A percentile compares a stretch with the other conserved stretches of the same genome.
phyloP scores from a whole-genome alignment of 1,140 invertebrate genomes.

The Drosophila asahinai region DNA sequence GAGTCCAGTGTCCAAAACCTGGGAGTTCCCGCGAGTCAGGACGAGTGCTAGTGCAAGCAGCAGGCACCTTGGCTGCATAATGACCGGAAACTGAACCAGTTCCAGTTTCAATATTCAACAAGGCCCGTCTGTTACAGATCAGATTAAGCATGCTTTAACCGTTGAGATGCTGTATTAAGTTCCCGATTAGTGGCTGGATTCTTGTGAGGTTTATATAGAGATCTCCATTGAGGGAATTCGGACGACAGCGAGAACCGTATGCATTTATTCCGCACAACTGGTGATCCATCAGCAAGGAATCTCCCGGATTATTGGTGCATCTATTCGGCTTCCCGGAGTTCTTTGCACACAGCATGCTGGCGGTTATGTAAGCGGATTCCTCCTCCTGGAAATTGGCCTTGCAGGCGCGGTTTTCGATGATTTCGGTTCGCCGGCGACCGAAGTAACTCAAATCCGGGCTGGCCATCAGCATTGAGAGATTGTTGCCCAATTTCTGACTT shows the following conservation, averaged over 20 bases:
- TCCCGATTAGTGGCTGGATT: constrained; percentile 7
- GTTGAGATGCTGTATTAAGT: constrained; percentile 1
- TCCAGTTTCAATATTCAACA: too few relatives aligned
- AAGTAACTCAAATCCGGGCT: constrained; percentile 29
- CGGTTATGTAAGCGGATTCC: constrained; percentile 19
- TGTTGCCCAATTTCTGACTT: not conserved
- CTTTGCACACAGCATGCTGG: constrained; percentile 25
- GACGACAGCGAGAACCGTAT: constrained; percentile 26
- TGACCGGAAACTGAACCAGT: not conserved
- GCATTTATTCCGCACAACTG: constrained; percentile 30
- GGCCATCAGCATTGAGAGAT: constrained; percentile 40
- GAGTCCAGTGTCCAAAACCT: not conserved
- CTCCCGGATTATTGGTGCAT: constrained; percentile 29
- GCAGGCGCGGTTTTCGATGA: constrained; percentile 26
- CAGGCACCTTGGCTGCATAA: constrained; percentile 21
- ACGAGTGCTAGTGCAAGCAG: not conserved
- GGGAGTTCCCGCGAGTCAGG: not conserved
- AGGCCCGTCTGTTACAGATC: not conserved
- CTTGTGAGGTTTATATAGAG: constrained; percentile 12
- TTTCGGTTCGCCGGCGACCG: constrained; percentile 16
- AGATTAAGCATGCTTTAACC: not conserved
- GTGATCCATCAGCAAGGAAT: constrained; percentile 11
- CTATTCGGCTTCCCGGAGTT: constrained; percentile 12
- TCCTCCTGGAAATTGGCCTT: constrained; percentile 14
- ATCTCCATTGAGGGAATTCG: constrained; percentile 21